A percentile compares a stretch with the other conserved stretches of the same genome.
phyloP scores from a whole-genome alignment of 2,113 vertebrate genomes.

The Mormyrus iriodes region DNA sequence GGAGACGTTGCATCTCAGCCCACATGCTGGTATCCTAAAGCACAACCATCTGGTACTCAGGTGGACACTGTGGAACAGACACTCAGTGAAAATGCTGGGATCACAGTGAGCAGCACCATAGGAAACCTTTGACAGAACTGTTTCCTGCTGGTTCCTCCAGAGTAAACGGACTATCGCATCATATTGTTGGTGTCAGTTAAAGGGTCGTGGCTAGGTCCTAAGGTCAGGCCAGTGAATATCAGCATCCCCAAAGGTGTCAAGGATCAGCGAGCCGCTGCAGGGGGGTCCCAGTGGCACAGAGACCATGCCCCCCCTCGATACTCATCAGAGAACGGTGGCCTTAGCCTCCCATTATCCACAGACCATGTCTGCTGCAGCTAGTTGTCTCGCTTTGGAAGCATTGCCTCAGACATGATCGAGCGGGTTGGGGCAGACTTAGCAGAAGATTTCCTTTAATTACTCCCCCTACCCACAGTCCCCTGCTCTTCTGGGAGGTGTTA shows the following conservation, averaged over 20 bases:
- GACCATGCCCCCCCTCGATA: background rate
- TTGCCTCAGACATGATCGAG: background rate
- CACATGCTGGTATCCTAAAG: background rate
- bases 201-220: background rate
- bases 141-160: background rate
- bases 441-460: slow-evolving; percentile 46
- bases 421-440: slow-evolving; percentile 29
- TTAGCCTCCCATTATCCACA: background rate
- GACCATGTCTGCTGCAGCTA: background rate
- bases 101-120: background rate
- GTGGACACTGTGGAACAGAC: background rate
- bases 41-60: background rate
- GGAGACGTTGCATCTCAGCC: background rate
- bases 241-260: background rate
- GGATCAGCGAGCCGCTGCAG: background rate
- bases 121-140: background rate
- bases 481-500: slow-evolving; percentile 38
- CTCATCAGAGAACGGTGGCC: background rate
- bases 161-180: background rate
- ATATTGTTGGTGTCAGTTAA: background rate
- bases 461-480: slow-evolving; percentile 44
- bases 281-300: background rate
- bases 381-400: background rate
- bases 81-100: background rate
- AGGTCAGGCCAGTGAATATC: background rate